Percentiles rank a stretch among this genome's conserved stretches.
Evolutionary conservation across 2,888 invertebrate genomes (phyloP).

Genomic region (Callyntrura guangdongensis): DNA sequence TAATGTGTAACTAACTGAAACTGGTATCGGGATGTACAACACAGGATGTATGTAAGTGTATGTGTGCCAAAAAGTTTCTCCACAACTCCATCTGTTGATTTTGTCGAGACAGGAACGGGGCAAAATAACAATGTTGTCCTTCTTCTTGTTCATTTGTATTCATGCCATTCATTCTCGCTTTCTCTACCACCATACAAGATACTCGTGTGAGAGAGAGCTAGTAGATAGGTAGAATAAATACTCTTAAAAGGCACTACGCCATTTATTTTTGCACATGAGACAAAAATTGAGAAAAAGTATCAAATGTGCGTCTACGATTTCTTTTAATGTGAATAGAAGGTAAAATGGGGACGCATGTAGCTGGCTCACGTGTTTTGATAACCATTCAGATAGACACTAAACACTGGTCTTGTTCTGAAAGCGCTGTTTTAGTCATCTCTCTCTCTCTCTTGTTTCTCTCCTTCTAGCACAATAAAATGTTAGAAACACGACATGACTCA

Average conservation of each 20-base stretch:
- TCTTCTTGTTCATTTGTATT: slow-evolving; percentile 30
- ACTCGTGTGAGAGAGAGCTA: background rate
- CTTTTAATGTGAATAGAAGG: background rate
- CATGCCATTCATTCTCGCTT: slow-evolving; percentile 19
- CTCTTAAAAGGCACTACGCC: background rate
- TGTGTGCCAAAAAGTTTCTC: background rate
- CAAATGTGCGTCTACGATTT: background rate
- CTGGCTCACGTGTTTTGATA: background rate
- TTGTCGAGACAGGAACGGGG: background rate
- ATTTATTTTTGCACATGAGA: background rate
- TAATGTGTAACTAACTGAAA: background rate
- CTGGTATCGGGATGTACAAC: background rate
- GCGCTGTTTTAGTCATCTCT: no score
- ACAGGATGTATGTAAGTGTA: background rate
- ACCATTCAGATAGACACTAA: background rate
- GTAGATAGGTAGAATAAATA: background rate
- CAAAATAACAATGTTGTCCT: background rate
- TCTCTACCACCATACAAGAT: background rate
- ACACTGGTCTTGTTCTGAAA: background rate
- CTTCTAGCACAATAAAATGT: background rate
- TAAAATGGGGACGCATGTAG: background rate
- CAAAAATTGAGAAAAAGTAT: slow-evolving; percentile 29
- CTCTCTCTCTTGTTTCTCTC: no score
- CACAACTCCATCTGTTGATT: background rate
- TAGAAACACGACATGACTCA: background rate